These are phyloP conservation scores for Agriopis leucophaearia DNA, from an alignment of 2,888 invertebrate species.

Conservation along the genomic window DNA sequence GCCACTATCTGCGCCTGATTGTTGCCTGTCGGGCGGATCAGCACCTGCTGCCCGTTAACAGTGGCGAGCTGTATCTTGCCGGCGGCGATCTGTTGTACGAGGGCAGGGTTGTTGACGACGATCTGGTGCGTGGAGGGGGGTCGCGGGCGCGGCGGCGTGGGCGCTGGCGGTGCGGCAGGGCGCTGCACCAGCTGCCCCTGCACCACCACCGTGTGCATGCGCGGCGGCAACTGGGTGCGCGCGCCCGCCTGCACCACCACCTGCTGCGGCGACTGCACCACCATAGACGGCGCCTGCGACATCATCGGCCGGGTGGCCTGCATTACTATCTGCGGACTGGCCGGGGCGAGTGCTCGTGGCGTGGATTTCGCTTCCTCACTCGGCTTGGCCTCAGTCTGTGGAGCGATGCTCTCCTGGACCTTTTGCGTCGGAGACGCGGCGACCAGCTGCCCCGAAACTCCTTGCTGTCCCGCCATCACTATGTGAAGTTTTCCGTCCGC, in stretches of 20 bases:
- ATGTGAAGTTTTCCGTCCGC: constrained; percentile 97
- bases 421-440: constrained; percentile 64
- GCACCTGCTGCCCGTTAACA: constrained; percentile 94
- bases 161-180: constrained; percentile 59
- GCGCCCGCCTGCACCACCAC: constrained; percentile 61
- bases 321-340: constrained; percentile 61
- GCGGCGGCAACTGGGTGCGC: constrained; percentile 56
- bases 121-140: constrained; percentile 87
- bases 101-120: constrained; percentile 91
- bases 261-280: constrained; percentile 59
- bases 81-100: constrained; percentile 93
- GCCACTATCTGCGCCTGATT: constrained; percentile 93
- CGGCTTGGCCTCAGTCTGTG: constrained; percentile 44
- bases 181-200: constrained; percentile 64
- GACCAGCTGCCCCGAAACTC: constrained; percentile 77
- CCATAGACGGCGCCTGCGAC: constrained; percentile 57
- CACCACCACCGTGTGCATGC: constrained; percentile 66
- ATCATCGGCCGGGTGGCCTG: constrained; percentile 63
- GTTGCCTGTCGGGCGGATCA: constrained; percentile 92
- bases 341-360: constrained; percentile 44
- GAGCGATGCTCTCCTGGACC: constrained; percentile 49
- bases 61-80: constrained; percentile 94
- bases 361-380: constrained; percentile 41
- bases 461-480: constrained; percentile 89
- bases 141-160: constrained; percentile 64